phyloP scores from a whole-genome alignment of 2,888 invertebrate genomes.

The Schizaphis graminum region DNA sequence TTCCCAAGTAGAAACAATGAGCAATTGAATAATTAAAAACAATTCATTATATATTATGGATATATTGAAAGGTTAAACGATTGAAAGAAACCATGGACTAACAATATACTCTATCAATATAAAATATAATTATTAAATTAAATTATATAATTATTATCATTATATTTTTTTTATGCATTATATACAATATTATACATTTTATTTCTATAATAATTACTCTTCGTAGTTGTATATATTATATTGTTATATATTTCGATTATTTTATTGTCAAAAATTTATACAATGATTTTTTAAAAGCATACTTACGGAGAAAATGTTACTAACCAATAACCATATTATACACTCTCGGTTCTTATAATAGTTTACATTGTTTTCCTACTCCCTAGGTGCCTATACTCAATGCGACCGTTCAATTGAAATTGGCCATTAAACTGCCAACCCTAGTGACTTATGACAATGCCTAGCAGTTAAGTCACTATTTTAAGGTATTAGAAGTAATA shows the following conservation, averaged over 20 bases:
- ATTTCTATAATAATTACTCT: neutral
- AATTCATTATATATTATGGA: neutral
- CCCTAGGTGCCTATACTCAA: neutral
- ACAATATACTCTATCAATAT: neutral
- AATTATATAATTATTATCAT: neutral
- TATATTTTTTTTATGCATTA: neutral
- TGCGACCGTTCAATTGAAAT: conserved; percentile 16
- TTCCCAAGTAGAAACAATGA: neutral
- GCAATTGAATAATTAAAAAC: neutral
- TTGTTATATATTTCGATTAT: neutral
- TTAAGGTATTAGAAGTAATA: neutral
- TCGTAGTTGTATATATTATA: neutral
- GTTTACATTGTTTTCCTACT: conserved; percentile 8
- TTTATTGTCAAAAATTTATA: neutral
- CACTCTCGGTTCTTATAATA: neutral
- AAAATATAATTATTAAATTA: neutral
- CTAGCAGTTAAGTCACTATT: neutral
- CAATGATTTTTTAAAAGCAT: neutral
- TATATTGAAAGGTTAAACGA: no score
- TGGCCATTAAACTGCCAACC: neutral
- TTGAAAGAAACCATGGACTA: neutral
- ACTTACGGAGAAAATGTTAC: neutral
- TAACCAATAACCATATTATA: neutral
- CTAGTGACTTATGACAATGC: neutral
- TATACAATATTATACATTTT: neutral